Conservation (phyloP, 2,113 vertebrate genomes). For the Epinephelus fuscoguttatus region DNA sequence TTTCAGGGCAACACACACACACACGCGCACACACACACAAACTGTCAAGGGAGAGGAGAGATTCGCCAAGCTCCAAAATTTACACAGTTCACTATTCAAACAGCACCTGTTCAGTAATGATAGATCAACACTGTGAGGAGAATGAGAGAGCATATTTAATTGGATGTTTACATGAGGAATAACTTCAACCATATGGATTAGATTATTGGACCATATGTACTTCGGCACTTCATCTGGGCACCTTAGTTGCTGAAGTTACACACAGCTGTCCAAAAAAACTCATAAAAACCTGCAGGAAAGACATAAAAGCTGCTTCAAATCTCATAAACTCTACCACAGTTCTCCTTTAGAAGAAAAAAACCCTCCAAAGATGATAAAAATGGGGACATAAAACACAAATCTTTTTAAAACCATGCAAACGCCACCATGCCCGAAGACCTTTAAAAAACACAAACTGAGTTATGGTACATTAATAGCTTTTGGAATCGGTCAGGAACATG, state of each 20-base stretch:
- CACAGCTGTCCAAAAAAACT: constrained; percentile 2
- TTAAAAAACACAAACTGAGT: constrained; percentile 20
- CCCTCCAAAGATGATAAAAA: not conserved
- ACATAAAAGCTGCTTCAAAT: constrained; percentile 33
- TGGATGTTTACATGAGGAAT: constrained; percentile 75
- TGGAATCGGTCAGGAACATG: not conserved
- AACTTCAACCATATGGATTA: constrained; percentile 71
- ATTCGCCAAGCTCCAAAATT: constrained; percentile 39
- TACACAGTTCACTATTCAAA: constrained; percentile 64
- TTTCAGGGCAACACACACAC: not conserved
- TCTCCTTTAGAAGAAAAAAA: constrained; percentile 16
- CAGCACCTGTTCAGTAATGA: constrained; percentile 76
- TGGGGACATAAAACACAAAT: constrained; percentile 6
- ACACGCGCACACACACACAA: not conserved
- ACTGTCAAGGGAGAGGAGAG: constrained; percentile 37
- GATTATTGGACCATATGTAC: constrained; percentile 70
- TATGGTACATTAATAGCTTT: constrained; percentile 11
- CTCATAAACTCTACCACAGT: constrained; percentile 2
- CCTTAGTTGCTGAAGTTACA: constrained; percentile 24
- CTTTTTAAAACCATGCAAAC: constrained; percentile 14
- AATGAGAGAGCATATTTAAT: constrained; percentile 70
- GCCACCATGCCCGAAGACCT: constrained; percentile 17
- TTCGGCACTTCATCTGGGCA: constrained; percentile 23
- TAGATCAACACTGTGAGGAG: constrained; percentile 67
- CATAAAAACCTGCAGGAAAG: constrained; percentile 17